Conservation (phyloP, 2,888 invertebrate genomes). For the Glyphotaelius pellucidus region DNA sequence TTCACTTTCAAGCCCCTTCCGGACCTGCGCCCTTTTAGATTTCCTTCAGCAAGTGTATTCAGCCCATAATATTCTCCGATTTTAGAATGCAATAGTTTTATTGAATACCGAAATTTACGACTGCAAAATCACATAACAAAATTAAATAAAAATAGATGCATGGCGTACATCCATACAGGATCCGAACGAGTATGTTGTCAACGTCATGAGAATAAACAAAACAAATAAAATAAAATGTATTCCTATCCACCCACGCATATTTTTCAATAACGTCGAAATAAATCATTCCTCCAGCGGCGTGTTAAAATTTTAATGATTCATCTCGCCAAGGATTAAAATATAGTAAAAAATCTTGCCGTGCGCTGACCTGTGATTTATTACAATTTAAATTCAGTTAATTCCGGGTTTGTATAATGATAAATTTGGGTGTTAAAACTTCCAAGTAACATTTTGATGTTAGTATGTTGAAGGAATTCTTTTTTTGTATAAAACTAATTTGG, state of each 20-base stretch:
- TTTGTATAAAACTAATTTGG: not conserved
- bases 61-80: not conserved
- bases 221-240: not conserved
- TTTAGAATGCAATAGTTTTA: not conserved
- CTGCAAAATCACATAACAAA: not conserved
- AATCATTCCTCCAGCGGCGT: conserved; percentile 23
- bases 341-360: conserved; percentile 13
- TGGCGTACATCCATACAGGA: not conserved
- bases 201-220: not conserved
- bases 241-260: not conserved
- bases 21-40: no score
- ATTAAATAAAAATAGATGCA: not conserved
- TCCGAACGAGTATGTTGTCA: not conserved
- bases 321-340: conserved; percentile 26
- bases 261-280: conserved; percentile 23
- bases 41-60: no score
- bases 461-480: not conserved
- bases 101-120: not conserved
- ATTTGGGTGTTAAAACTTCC: not conserved
- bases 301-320: conserved; percentile 37
- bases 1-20: no score
- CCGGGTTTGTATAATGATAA: conserved; percentile 20
- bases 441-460: not conserved
- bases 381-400: conserved; percentile 48
- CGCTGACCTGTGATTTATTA: conserved; percentile 46